Conservation (phyloP, 2,797 vertebrate species). For the Moxostoma hubbsi region DNA sequence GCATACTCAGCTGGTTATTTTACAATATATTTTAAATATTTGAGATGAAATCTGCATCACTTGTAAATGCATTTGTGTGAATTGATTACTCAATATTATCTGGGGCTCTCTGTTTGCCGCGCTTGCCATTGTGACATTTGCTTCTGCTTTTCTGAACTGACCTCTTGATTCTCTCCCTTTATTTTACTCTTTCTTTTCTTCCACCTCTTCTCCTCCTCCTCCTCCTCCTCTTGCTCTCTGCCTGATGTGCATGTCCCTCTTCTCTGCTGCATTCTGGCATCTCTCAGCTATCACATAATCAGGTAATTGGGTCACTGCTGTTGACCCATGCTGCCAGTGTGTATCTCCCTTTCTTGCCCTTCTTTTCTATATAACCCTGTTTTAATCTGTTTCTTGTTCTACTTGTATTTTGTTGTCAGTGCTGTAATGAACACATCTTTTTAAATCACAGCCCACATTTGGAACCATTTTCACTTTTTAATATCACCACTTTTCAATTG, state of each 20-base stretch:
- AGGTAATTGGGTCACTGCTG: conserved; percentile 90
- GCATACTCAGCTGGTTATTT: background rate
- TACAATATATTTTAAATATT: background rate
- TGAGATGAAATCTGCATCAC: background rate
- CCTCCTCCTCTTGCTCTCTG: conserved; percentile 80
- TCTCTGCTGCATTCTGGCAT: conserved; percentile 97
- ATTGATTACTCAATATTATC: background rate
- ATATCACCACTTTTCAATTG: conserved; percentile 16
- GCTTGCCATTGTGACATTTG: conserved; percentile 62
- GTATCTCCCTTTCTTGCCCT: conserved; percentile 49
- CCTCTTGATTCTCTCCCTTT: conserved; percentile 72
- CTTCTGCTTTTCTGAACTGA: conserved; percentile 75
- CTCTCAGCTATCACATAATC: conserved; percentile 99
- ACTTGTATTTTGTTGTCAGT: conserved; percentile 10
- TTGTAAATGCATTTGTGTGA: conserved; percentile 14
- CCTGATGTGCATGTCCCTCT: conserved; percentile 91
- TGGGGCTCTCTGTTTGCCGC: conserved; percentile 49
- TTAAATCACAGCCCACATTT: conserved; percentile 27
- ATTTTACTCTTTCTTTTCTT: conserved; percentile 78
- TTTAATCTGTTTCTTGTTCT: conserved; percentile 53
- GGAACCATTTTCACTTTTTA: conserved; percentile 19
- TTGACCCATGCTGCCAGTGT: conserved; percentile 61
- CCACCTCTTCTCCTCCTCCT: conserved; percentile 62
- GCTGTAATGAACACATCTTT: conserved; percentile 7
- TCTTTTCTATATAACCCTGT: conserved; percentile 24